phyloP scores from a whole-genome alignment of 2,113 vertebrate genomes.

The Oreochromis tanganicae region DNA sequence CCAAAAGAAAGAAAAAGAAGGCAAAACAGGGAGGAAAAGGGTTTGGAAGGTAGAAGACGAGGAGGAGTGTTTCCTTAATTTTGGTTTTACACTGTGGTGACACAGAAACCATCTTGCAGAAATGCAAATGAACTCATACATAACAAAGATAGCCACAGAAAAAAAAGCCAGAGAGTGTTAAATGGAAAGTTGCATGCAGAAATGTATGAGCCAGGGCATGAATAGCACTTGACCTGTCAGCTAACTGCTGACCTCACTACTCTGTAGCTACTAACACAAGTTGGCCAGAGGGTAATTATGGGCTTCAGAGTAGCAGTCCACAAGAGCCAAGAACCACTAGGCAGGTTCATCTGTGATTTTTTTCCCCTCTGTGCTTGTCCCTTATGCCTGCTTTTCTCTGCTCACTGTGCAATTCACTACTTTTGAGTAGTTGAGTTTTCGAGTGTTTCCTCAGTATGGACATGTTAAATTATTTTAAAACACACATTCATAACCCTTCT shows the following conservation, averaged over 20 bases:
- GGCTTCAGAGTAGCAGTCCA: slow-evolving; percentile 14
- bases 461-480: neutral
- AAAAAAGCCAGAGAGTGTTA: neutral
- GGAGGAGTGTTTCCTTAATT: neutral
- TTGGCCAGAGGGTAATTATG: slow-evolving; percentile 41
- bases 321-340: slow-evolving; percentile 34
- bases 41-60: neutral
- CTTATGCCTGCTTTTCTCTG: neutral
- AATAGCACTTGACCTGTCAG: slow-evolving; percentile 45
- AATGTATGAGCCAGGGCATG: slow-evolving; percentile 10
- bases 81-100: slow-evolving; percentile 5
- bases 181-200: neutral
- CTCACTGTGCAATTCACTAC: neutral
- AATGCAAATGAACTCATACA: neutral
- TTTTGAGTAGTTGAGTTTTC: neutral
- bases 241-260: slow-evolving; percentile 43
- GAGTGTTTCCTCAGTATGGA: neutral
- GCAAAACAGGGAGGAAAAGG: neutral
- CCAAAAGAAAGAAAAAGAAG: neutral
- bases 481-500: neutral
- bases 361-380: neutral
- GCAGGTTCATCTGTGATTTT: slow-evolving; percentile 47
- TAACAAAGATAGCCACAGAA: neutral
- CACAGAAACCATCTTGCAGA: neutral
- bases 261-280: slow-evolving; percentile 14